A percentile compares a stretch with the other conserved stretches of the same genome.
phyloP scores from a whole-genome alignment of 1,140 invertebrate species.

The Ladona fulva region DNA sequence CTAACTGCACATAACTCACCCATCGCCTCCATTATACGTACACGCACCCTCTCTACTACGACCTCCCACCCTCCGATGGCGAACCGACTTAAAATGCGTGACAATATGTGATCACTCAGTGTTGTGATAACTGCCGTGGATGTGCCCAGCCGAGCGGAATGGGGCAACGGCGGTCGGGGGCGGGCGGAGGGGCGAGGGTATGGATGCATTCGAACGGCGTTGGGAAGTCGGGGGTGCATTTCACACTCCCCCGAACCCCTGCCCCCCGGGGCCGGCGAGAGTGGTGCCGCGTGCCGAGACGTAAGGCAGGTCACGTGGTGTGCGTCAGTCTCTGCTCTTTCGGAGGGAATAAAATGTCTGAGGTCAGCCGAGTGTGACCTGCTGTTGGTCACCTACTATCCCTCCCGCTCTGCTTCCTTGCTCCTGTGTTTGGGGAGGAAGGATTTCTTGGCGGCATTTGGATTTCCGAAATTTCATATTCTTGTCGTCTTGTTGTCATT shows the following conservation, averaged over 20 bases:
- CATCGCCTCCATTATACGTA: not conserved
- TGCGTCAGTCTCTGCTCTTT: not conserved
- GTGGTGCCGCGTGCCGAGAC: not conserved
- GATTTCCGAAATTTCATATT: no score
- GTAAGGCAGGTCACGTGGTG: not conserved
- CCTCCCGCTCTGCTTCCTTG: no score
- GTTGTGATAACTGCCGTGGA: slow-evolving; percentile 4
- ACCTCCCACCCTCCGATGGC: not conserved
- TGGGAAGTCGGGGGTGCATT: no score
- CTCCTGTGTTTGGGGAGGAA: no score
- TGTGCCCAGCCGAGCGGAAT: not conserved
- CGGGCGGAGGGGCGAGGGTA: not conserved
- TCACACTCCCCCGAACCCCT: no score
- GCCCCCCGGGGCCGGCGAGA: no score
- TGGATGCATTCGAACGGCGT: no score
- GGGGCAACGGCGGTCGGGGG: not conserved
- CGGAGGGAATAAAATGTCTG: not conserved
- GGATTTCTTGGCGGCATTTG: no score
- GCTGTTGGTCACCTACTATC: no score
- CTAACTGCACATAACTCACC: slow-evolving; percentile 8
- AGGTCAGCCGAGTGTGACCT: not conserved
- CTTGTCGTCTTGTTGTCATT: no score
- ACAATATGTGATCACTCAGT: slow-evolving; percentile 6
- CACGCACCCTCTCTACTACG: not conserved
- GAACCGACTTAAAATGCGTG: slow-evolving; percentile 3